A percentile compares a stretch with the other conserved stretches of the same genome.
Conservation (phyloP, 2,888 invertebrate genomes). For the Dysmachus trigonus region DNA sequence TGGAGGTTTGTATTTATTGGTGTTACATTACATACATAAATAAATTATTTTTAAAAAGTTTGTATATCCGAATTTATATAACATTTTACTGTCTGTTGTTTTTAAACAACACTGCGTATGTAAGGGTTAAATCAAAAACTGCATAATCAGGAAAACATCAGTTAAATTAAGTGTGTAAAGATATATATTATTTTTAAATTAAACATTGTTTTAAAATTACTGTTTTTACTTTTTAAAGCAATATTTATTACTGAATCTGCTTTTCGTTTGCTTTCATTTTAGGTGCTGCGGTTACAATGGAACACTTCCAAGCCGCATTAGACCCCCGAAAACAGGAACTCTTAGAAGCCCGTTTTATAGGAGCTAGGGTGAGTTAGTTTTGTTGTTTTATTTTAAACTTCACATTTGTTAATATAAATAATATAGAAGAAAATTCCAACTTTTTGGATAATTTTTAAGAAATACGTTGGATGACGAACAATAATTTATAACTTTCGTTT, state of each 20-base stretch:
- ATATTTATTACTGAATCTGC: background rate
- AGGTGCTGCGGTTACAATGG: conserved; percentile 95
- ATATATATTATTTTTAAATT: background rate
- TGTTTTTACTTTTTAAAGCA: background rate
- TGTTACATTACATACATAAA: too few species aligned
- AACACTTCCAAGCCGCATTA: conserved; percentile 95
- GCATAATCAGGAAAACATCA: too few species aligned
- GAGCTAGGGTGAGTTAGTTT: conserved; percentile 84
- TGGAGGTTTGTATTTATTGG: conserved; percentile 68
- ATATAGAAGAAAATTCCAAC: too few species aligned
- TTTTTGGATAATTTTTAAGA: too few species aligned
- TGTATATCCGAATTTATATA: too few species aligned
- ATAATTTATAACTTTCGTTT: too few species aligned
- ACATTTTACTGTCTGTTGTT: too few species aligned
- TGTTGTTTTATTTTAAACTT: background rate
- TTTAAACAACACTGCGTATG: too few species aligned
- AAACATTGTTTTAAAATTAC: background rate
- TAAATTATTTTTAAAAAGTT: too few species aligned
- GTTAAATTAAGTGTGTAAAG: background rate
- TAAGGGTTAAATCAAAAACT: too few species aligned
- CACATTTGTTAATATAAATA: too few species aligned
- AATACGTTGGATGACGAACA: too few species aligned
- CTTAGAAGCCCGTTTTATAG: conserved; percentile 96
- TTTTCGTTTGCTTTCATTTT: background rate
- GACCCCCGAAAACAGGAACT: conserved; percentile 99